phyloP scores from a whole-genome alignment of 2,888 invertebrate species.

The Microctonus hyperodae region DNA sequence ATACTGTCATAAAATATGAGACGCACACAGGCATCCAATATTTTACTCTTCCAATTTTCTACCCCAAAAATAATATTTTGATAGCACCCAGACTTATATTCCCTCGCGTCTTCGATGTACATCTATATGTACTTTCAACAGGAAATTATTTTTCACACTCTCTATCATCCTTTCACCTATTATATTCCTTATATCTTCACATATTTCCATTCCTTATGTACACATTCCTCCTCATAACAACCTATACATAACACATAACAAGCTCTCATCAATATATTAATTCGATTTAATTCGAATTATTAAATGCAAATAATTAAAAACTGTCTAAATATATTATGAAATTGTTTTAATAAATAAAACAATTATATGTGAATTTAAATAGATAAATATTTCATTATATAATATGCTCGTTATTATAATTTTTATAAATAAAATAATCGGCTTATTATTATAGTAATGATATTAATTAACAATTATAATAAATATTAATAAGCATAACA shows the following conservation, averaged over 20 bases:
- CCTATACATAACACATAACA: neutral
- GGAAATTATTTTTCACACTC: slow-evolving; percentile 62
- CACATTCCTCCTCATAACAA: neutral
- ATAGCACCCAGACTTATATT: slow-evolving; percentile 48
- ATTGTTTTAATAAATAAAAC: too few relatives aligned
- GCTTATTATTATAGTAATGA: too few relatives aligned
- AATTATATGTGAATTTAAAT: too few relatives aligned
- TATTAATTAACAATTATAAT: too few relatives aligned
- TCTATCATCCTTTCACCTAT: slow-evolving; percentile 45
- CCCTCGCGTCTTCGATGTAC: slow-evolving; percentile 40
- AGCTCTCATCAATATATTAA: neutral
- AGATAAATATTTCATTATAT: too few relatives aligned
- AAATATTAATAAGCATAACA: too few relatives aligned
- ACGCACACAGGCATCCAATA: slow-evolving; percentile 30
- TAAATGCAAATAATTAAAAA: too few relatives aligned
- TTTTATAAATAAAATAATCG: too few relatives aligned
- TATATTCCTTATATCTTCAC: slow-evolving; percentile 34
- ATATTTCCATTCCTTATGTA: neutral
- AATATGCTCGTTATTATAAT: too few relatives aligned
- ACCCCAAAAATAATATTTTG: slow-evolving; percentile 59
- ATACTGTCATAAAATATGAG: neutral
- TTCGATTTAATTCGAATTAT: too few relatives aligned
- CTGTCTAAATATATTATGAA: too few relatives aligned
- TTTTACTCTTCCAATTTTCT: slow-evolving; percentile 29
- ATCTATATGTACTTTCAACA: slow-evolving; percentile 54